Percentiles rank a stretch among this genome's conserved stretches.
phyloP scores from a whole-genome alignment of 2,888 invertebrate species.

The Hemaris fuciformis region DNA sequence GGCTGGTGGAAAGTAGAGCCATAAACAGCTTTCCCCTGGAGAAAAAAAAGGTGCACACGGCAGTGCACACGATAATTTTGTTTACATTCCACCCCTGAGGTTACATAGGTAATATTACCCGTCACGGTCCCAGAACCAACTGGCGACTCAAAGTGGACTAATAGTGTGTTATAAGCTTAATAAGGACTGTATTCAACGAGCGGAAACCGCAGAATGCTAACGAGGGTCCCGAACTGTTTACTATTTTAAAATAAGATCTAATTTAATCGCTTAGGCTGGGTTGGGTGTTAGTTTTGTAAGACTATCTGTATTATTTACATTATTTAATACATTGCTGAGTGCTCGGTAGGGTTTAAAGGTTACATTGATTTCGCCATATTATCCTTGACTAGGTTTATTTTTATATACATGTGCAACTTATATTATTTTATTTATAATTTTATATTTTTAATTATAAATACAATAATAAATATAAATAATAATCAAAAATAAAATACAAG shows the following conservation, averaged over 20 bases:
- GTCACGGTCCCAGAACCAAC: neutral
- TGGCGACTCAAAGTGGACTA: neutral
- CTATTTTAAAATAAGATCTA: neutral
- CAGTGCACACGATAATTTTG: conserved; percentile 4
- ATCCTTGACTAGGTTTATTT: too few species aligned
- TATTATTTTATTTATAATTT: too few species aligned
- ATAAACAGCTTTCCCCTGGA: too few species aligned
- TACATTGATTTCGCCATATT: neutral
- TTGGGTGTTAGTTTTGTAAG: neutral
- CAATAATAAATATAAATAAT: too few species aligned
- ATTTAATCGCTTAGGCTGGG: neutral
- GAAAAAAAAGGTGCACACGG: neutral
- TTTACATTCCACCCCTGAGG: neutral
- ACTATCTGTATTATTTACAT: too few species aligned
- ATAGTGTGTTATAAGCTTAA: conserved; percentile 9
- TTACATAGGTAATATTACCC: neutral
- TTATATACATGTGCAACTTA: too few species aligned
- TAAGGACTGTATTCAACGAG: neutral
- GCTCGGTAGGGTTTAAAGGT: neutral
- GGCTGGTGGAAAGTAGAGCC: too few species aligned
- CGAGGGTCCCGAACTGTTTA: neutral
- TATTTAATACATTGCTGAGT: too few species aligned
- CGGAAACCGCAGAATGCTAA: conserved; percentile 9
- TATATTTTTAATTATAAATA: too few species aligned
- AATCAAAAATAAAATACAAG: too few species aligned